These are phyloP conservation scores for Laticauda colubrina DNA, from an alignment of 2,113 vertebrate genomes.

Conservation along the genomic window DNA sequence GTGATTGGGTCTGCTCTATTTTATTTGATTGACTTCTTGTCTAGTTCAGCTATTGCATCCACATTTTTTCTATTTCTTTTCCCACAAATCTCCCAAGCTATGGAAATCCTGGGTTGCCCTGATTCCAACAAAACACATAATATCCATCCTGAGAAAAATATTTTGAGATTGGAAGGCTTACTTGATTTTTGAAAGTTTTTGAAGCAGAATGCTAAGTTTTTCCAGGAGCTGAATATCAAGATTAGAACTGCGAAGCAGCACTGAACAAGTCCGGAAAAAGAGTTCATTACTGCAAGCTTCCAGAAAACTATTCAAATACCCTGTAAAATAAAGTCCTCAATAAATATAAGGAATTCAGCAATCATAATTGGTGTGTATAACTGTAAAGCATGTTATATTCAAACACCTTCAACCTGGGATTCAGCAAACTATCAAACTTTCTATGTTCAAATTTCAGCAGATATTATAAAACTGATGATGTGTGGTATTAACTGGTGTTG, in stretches of 20 bases:
- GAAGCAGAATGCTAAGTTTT: constrained; percentile 86
- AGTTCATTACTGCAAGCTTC: constrained; percentile 81
- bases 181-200: constrained; percentile 91
- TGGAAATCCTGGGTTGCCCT: neutral
- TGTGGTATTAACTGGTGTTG: neutral
- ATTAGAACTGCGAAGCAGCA: constrained; percentile 77
- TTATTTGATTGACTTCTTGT: neutral
- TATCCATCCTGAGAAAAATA: neutral
- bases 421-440: neutral
- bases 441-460: neutral
- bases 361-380: neutral
- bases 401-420: neutral
- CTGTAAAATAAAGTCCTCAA: constrained; percentile 57
- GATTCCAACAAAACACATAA: constrained; percentile 8
- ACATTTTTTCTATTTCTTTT: neutral
- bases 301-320: constrained; percentile 74
- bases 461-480: neutral
- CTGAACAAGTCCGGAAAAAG: constrained; percentile 80
- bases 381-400: neutral
- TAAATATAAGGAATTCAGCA: neutral
- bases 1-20: neutral
- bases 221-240: constrained; percentile 77
- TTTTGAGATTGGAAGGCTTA: constrained; percentile 57
- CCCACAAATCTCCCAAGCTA: neutral
- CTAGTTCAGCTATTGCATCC: neutral